Base-by-base conservation (phyloP, 92 coral and sea anemone genomes). In the Porites lobata region DNA sequence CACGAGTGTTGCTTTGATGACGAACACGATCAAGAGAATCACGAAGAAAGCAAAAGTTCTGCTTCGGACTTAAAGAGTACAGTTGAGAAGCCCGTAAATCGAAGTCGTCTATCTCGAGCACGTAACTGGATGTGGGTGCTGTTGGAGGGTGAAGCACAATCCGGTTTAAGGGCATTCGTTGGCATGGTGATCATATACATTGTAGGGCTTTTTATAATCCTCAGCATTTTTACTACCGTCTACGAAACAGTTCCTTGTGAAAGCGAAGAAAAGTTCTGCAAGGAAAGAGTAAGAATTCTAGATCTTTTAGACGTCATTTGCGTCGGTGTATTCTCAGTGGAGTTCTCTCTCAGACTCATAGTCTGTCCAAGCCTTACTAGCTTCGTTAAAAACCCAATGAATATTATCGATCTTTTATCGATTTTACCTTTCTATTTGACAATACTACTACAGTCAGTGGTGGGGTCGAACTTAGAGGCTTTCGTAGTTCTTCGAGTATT, bases 1-100 rank as follows among this genome's bases (percentile, higher is more conserved):
- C 96, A 97, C 80, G 98, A 96, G 51, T 97, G 99, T 62, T 97
- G 99, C 72, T 96, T 96, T 26, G 98, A 97, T 50, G 98, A 96
- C 14, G 96, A 96, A 22, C 82, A 92, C 5, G 96, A 96, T 52
- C 90, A 92, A 72, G 91, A 87, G 19, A 50, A 93, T 8, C 89
- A 74, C 8, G 94, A 95, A 38, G 95, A 92, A 22, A 68, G 75
- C 54, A 84, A 85, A 70, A 79, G 86, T 19, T 63, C 85, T 51
- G 90, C 85, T 11, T 54, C 77, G 19, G 96, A 56, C 21, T 84
- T 65, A 14, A 82, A 80, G 4, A 53, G 72, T 0, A 75, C 73
- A 8, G 76, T 61, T 8, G 19, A 77, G n/a, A 56, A 82, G 8
- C 26, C 86, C 1, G 15, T 66, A 13, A 86, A 79, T 7, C 50